Conservation (phyloP, 2,888 invertebrate species). For the Caenorhabditis doughertyi region DNA sequence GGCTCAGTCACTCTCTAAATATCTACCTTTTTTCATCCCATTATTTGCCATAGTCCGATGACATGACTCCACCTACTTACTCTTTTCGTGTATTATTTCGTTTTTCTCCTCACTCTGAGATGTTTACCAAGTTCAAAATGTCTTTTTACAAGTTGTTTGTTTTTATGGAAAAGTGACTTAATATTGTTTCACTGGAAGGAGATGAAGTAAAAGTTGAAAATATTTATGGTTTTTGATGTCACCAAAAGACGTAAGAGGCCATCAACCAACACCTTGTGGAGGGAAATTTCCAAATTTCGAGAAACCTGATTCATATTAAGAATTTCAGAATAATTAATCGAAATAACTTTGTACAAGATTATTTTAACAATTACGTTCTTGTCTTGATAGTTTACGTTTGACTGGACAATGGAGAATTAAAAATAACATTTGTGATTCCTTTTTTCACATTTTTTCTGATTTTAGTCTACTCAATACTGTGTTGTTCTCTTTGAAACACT, state of each 20-base stretch:
- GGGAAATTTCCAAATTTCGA: not conserved
- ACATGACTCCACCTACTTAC: slow-evolving; percentile 28
- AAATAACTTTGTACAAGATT: too few relatives aligned
- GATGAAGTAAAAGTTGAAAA: slow-evolving; percentile 7
- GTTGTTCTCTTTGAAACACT: not conserved
- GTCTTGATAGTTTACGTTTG: too few relatives aligned
- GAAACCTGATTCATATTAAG: too few relatives aligned
- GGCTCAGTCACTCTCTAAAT: slow-evolving; percentile 32
- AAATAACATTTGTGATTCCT: too few relatives aligned
- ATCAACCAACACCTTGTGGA: not conserved
- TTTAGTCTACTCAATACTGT: too few relatives aligned
- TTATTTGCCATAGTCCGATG: slow-evolving; percentile 48
- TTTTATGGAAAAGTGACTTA: not conserved
- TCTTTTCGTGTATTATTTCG: slow-evolving; percentile 8
- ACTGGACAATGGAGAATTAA: too few relatives aligned
- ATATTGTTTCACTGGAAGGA: slow-evolving; percentile 27
- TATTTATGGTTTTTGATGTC: slow-evolving; percentile 38
- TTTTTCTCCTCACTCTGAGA: slow-evolving; percentile 1
- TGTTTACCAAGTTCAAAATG: slow-evolving; percentile 57
- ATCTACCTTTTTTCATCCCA: slow-evolving; percentile 20
- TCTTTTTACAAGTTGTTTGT: slow-evolving; percentile 36
- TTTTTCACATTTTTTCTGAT: too few relatives aligned
- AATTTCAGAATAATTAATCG: too few relatives aligned
- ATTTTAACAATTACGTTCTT: too few relatives aligned
- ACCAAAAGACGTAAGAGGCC: not conserved